These are phyloP conservation scores for Gnathonemus longibarbis DNA, from an alignment of 2,113 vertebrate species.

Conservation along the genomic window DNA sequence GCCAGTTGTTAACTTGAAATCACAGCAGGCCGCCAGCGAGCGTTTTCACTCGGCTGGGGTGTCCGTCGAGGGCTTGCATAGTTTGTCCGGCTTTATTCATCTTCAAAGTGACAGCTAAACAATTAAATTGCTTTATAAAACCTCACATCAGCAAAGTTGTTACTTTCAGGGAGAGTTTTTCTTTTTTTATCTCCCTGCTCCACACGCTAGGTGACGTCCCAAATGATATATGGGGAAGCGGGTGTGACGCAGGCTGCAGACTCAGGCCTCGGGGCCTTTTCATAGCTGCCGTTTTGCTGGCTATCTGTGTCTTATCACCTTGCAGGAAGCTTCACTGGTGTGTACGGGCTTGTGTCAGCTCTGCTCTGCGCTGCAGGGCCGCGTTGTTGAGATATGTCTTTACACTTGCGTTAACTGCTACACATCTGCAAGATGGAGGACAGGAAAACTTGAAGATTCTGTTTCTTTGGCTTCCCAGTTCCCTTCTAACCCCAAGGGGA, in stretches of 20 bases:
- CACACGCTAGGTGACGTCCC: background rate
- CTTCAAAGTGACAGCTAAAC: slow-evolving; percentile 15
- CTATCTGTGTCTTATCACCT: background rate
- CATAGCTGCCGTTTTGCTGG: background rate
- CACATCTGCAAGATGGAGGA: background rate
- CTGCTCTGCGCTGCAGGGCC: background rate
- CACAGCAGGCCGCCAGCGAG: background rate
- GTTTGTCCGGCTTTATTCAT: slow-evolving; percentile 18
- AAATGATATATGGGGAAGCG: background rate
- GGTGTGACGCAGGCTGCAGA: background rate
- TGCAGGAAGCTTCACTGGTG: background rate
- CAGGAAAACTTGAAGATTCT: background rate
- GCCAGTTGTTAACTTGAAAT: background rate
- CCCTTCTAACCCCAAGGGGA: background rate
- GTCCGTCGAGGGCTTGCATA: background rate
- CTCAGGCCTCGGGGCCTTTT: background rate
- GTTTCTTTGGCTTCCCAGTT: background rate
- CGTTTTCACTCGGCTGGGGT: background rate
- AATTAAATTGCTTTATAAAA: slow-evolving; percentile 26
- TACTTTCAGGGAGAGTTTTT: slow-evolving; percentile 7
- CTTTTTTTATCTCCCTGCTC: background rate
- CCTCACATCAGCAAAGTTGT: slow-evolving; percentile 16
- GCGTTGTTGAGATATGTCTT: background rate
- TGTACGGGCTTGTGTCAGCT: background rate
- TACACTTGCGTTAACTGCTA: background rate